A percentile compares a stretch with the other conserved stretches of the same genome.
phyloP scores from a whole-genome alignment of 2,113 vertebrate species.

The Elephantulus edwardii region DNA sequence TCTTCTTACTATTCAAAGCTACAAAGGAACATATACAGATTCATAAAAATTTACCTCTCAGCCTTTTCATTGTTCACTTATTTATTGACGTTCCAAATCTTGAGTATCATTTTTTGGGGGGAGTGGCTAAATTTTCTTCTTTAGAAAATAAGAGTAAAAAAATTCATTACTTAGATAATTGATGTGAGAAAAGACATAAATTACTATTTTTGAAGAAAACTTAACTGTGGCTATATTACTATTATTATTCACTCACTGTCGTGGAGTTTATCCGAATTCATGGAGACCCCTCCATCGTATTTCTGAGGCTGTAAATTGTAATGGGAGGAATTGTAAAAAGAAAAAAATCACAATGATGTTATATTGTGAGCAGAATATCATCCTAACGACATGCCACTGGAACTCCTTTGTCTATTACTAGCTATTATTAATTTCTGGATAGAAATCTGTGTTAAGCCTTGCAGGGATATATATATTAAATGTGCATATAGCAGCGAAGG shows the following conservation, averaged over 20 bases:
- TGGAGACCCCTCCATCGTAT: too few relatives aligned
- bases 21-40: background rate
- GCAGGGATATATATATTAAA: background rate
- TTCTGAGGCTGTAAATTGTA: too few relatives aligned
- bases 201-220: background rate
- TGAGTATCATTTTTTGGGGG: background rate
- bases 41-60: background rate
- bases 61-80: slow-evolving; percentile 2
- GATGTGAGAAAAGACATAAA: background rate
- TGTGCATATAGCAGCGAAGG: background rate
- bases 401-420: too few relatives aligned
- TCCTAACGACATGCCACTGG: too few relatives aligned
- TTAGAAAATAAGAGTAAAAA: background rate
- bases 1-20: background rate
- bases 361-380: too few relatives aligned
- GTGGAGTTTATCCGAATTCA: too few relatives aligned
- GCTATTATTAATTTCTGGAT: background rate
- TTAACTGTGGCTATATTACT: too few relatives aligned
- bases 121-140: slow-evolving; percentile 24
- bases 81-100: background rate
- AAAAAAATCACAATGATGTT: too few relatives aligned
- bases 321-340: too few relatives aligned
- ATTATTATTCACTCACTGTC: too few relatives aligned
- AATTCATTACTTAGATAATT: background rate
- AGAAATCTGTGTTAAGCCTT: background rate